A percentile compares a stretch with the other conserved stretches of the same genome.
These are phyloP conservation scores for Spongilla lacustris DNA, from an alignment of 37 sponge, comb jelly and placozoan genomes.

Conservation along the genomic window DNA sequence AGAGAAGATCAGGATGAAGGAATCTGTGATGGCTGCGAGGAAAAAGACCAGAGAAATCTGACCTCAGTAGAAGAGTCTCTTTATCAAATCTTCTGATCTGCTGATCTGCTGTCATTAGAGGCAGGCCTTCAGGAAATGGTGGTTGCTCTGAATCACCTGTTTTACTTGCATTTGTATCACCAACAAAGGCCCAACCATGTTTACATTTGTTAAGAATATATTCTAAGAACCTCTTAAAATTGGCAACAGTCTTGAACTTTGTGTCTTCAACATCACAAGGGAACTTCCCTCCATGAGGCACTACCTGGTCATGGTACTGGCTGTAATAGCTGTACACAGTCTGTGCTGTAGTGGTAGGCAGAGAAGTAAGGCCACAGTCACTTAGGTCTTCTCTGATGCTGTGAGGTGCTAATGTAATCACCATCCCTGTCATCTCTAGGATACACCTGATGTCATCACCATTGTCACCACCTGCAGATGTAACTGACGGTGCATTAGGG, in stretches of 20 bases:
- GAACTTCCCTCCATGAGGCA: background rate
- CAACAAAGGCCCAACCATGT: too few relatives aligned
- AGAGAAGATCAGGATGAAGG: conserved; percentile 43
- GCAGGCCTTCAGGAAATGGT: conserved; percentile 25
- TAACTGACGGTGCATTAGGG: too few relatives aligned
- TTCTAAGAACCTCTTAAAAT: conserved; percentile 15
- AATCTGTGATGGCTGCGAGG: conserved; percentile 12
- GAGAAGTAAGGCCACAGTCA: background rate
- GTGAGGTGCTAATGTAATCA: conserved; percentile 32
- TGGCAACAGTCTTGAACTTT: conserved; percentile 13
- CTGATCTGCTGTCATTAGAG: conserved; percentile 40
- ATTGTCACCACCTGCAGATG: background rate
- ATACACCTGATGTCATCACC: background rate
- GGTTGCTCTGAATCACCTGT: background rate
- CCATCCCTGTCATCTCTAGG: conserved; percentile 52
- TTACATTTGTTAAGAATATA: background rate
- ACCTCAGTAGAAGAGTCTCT: background rate
- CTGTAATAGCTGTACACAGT: conserved; percentile 43
- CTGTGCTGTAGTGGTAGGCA: conserved; percentile 5
- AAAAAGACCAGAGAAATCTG: conserved; percentile 4
- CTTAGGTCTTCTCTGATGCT: conserved; percentile 22
- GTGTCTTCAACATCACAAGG: conserved; percentile 39
- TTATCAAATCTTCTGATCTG: conserved; percentile 21
- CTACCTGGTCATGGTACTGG: background rate
- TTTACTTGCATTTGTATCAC: background rate